These are phyloP conservation scores for Zaprionus tsacasi DNA, from an alignment of 1,140 invertebrate species.

Conservation along the genomic window DNA sequence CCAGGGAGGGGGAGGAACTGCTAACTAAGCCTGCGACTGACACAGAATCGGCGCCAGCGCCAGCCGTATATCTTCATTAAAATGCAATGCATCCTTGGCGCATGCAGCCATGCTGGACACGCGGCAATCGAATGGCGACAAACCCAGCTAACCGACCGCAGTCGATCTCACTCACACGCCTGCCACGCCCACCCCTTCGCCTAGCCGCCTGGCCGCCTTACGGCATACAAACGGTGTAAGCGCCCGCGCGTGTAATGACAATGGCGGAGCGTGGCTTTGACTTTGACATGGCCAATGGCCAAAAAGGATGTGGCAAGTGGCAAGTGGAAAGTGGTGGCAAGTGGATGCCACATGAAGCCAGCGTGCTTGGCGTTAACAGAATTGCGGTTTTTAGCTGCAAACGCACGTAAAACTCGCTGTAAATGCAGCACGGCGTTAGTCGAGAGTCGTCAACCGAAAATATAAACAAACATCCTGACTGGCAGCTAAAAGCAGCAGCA, in stretches of 20 bases:
- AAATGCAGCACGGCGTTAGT: slow-evolving; percentile 39
- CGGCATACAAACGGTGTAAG: slow-evolving; percentile 68
- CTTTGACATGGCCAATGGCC: slow-evolving; percentile 77
- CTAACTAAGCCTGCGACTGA: slow-evolving; percentile 64
- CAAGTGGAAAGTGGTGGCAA: slow-evolving; percentile 6
- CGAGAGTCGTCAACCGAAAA: slow-evolving; percentile 59
- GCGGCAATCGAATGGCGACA: slow-evolving; percentile 34
- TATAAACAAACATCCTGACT: slow-evolving; percentile 73
- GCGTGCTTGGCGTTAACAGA: slow-evolving; percentile 50
- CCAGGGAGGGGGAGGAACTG: slow-evolving; percentile 22
- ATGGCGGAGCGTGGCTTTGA: slow-evolving; percentile 77
- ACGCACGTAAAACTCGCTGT: slow-evolving; percentile 72
- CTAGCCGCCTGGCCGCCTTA: slow-evolving; percentile 16
- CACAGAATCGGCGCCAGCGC: slow-evolving; percentile 31
- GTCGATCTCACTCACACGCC: slow-evolving; percentile 22
- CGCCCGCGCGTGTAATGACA: slow-evolving; percentile 79
- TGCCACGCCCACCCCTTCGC: too few relatives aligned
- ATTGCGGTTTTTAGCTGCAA: slow-evolving; percentile 45
- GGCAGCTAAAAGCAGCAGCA: slow-evolving; percentile 76
- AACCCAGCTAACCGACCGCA: slow-evolving; percentile 27
- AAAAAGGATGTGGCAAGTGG: slow-evolving; percentile 25
- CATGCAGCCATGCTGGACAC: slow-evolving; percentile 29
- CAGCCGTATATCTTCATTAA: slow-evolving; percentile 75
- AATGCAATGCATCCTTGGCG: slow-evolving; percentile 74
- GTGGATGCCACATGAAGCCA: slow-evolving; percentile 1